phyloP scores from a whole-genome alignment of 1,140 invertebrate genomes.

The Patella vulgata region DNA sequence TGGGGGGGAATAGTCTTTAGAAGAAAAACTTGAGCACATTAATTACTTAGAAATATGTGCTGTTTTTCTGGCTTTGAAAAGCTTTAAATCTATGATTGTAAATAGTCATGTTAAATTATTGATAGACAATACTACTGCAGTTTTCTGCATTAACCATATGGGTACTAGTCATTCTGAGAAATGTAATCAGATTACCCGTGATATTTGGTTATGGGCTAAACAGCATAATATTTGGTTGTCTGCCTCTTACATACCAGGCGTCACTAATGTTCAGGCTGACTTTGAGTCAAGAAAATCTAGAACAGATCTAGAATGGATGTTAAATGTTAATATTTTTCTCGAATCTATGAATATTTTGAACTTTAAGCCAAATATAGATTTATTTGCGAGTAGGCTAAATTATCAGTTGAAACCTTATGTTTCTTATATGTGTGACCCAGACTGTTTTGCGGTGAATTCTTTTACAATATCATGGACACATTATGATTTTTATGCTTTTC shows the following conservation, averaged over 20 bases:
- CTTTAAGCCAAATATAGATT: conserved; percentile 15
- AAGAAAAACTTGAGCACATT: too few relatives aligned
- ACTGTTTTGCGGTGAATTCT: conserved; percentile 31
- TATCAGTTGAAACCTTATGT: conserved; percentile 21
- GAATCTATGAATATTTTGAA: background rate
- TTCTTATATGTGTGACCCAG: conserved; percentile 23
- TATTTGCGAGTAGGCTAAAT: conserved; percentile 36
- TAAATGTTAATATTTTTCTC: conserved; percentile 11
- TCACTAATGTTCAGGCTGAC: conserved; percentile 19
- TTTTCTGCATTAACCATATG: too few relatives aligned
- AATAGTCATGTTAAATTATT: too few relatives aligned
- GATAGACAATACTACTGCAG: too few relatives aligned
- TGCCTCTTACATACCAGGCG: conserved; percentile 20
- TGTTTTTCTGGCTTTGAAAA: too few relatives aligned
- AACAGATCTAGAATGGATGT: conserved; percentile 28
- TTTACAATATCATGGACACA: conserved; percentile 24
- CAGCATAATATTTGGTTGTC: conserved; percentile 25
- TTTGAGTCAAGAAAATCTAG: conserved; percentile 10
- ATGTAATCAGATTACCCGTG: conserved; percentile 23
- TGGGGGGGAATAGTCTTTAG: too few relatives aligned
- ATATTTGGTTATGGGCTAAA: conserved; percentile 33
- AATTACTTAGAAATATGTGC: too few relatives aligned
- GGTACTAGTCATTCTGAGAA: background rate
- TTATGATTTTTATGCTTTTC: conserved; percentile 25
- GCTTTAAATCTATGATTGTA: too few relatives aligned